Conservation (phyloP, 2,797 vertebrate species). For the Centroberyx gerrardi region DNA sequence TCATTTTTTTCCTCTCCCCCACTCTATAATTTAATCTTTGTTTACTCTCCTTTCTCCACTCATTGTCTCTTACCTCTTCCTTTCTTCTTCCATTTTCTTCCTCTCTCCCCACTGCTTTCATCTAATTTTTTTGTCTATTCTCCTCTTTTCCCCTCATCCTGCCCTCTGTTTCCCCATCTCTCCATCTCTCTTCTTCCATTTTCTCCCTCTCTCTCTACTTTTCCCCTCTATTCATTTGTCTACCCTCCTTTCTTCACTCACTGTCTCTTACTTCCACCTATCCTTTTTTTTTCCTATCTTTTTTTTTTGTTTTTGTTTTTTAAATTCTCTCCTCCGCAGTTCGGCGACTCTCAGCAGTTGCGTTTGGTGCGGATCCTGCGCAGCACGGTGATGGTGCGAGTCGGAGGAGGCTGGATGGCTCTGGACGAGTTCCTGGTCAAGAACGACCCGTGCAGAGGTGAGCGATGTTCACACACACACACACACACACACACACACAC, state of each 20-base stretch:
- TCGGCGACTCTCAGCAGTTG: constrained; percentile 98
- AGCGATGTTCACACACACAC: constrained; percentile 55
- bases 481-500: not conserved
- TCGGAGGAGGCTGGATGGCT: constrained; percentile 99
- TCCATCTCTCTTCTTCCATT: not conserved
- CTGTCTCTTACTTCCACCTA: not conserved
- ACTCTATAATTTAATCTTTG: not conserved
- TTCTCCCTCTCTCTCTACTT: not conserved
- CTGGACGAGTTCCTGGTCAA: constrained; percentile 98
- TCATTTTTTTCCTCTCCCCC: not conserved
- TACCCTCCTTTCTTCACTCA: not conserved
- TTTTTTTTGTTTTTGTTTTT: not conserved
- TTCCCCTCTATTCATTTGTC: not conserved
- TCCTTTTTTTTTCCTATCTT: not conserved
- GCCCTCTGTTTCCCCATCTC: not conserved
- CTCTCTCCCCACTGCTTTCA: not conserved
- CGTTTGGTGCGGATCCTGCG: constrained; percentile 97
- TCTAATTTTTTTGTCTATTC: no score
- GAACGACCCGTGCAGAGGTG: constrained; percentile 99
- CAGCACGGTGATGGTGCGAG: constrained; percentile 98
- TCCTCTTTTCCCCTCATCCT: no score
- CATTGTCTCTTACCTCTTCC: not conserved
- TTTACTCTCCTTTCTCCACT: not conserved
- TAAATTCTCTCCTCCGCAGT: constrained; percentile 81
- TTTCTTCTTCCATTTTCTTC: not conserved